Conservation (phyloP, 2,113 vertebrate genomes). For the Circaetus gallicus region DNA sequence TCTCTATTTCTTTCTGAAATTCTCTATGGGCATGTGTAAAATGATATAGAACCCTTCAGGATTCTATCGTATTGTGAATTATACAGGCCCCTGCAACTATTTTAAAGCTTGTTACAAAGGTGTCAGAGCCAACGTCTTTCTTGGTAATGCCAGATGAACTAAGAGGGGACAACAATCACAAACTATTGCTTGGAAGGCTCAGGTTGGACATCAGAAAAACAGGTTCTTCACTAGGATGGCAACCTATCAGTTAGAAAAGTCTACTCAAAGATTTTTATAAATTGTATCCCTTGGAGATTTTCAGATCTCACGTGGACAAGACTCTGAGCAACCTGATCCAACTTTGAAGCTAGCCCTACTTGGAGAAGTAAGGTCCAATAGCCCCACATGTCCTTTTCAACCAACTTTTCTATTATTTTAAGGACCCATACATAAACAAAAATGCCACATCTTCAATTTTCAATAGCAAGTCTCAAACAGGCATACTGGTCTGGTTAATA, state of each 20-base stretch:
- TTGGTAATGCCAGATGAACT: neutral
- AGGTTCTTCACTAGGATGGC: neutral
- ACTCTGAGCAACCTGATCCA: neutral
- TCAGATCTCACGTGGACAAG: neutral
- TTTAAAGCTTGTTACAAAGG: neutral
- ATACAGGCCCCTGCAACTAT: neutral
- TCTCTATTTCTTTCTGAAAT: neutral
- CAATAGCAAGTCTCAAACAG: neutral
- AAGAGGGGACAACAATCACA: neutral
- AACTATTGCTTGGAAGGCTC: neutral
- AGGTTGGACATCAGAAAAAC: neutral
- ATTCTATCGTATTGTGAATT: neutral
- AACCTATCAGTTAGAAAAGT: neutral
- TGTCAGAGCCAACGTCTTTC: neutral
- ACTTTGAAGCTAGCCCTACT: neutral
- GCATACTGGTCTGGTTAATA: neutral
- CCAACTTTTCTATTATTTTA: neutral
- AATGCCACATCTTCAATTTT: neutral
- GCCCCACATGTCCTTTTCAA: neutral
- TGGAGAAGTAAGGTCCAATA: neutral
- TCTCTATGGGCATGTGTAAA: neutral
- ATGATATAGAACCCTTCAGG: neutral
- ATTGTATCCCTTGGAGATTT: neutral
- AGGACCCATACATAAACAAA: neutral
- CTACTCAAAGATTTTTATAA: neutral